Percentiles rank a stretch among this genome's conserved stretches.
phyloP scores from a whole-genome alignment of 2,888 invertebrate species.

The Tridacna gigas region DNA sequence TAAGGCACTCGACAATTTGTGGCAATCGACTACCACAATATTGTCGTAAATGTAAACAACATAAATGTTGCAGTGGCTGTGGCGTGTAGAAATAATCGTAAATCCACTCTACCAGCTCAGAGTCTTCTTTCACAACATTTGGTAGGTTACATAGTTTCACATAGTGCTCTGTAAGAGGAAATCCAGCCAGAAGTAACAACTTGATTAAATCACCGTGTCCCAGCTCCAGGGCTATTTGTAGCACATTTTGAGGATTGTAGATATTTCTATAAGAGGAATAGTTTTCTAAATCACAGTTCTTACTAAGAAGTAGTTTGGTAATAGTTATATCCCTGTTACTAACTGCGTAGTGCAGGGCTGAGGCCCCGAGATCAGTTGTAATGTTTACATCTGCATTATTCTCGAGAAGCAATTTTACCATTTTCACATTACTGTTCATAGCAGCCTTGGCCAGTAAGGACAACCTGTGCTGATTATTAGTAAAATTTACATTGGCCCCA shows the following conservation, averaged over 20 bases:
- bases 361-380: constrained; percentile 65
- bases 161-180: constrained; percentile 63
- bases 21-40: constrained; percentile 32
- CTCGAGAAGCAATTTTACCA: constrained; percentile 69
- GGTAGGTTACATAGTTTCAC: constrained; percentile 58
- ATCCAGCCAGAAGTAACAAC: constrained; percentile 72
- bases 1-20: constrained; percentile 50
- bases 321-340: constrained; percentile 68
- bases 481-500: constrained; percentile 73
- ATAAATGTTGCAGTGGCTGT: constrained; percentile 66
- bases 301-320: constrained; percentile 74
- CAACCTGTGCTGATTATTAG: constrained; percentile 57
- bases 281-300: constrained; percentile 73
- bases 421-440: constrained; percentile 61
- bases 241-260: constrained; percentile 73
- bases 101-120: constrained; percentile 66
- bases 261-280: constrained; percentile 64
- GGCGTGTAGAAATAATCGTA: constrained; percentile 62
- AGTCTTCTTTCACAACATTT: constrained; percentile 54
- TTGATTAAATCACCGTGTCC: constrained; percentile 71
- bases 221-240: constrained; percentile 73
- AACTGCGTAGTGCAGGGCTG: constrained; percentile 72
- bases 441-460: constrained; percentile 72
- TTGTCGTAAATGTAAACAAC: constrained; percentile 63
- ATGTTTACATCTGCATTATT: constrained; percentile 67